phyloP scores from a whole-genome alignment of 1,140 invertebrate genomes.

The Neodiprion lecontei region DNA sequence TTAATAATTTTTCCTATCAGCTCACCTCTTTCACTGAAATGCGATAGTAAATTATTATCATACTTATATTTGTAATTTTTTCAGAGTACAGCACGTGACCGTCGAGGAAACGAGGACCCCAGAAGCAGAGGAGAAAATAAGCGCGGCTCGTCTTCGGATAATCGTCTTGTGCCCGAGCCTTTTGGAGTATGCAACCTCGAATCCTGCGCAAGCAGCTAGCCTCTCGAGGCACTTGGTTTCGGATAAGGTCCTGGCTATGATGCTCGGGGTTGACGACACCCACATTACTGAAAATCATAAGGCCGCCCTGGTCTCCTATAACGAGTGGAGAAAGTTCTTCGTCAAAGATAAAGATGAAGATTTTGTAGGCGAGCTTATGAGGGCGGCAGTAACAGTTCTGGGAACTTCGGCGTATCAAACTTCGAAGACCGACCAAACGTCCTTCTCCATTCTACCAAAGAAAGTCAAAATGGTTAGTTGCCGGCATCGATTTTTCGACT shows the following conservation, averaged over 20 bases:
- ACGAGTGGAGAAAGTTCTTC: constrained; percentile 78
- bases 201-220: constrained; percentile 60
- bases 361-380: constrained; percentile 81
- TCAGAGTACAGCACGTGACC: constrained; percentile 74
- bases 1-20: no score
- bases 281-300: constrained; percentile 69
- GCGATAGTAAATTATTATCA: no score
- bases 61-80: constrained; percentile 19
- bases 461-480: constrained; percentile 78
- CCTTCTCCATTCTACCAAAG: constrained; percentile 79
- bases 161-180: constrained; percentile 80
- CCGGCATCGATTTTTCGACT: constrained; percentile 8
- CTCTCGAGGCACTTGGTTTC: constrained; percentile 70
- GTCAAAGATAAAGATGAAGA: constrained; percentile 80
- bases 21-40: no score
- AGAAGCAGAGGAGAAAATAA: constrained; percentile 65
- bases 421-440: constrained; percentile 65
- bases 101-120: constrained; percentile 73
- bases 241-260: constrained; percentile 78
- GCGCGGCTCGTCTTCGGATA: constrained; percentile 75
- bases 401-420: constrained; percentile 66
- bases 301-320: constrained; percentile 72
- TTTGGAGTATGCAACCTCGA: constrained; percentile 67
- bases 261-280: constrained; percentile 75
- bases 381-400: constrained; percentile 77